Evolutionary conservation across 1,140 invertebrate genomes (phyloP), one percentile per base, ranked within the genome.

Genomic region (Bombyx mandarina): DNA sequence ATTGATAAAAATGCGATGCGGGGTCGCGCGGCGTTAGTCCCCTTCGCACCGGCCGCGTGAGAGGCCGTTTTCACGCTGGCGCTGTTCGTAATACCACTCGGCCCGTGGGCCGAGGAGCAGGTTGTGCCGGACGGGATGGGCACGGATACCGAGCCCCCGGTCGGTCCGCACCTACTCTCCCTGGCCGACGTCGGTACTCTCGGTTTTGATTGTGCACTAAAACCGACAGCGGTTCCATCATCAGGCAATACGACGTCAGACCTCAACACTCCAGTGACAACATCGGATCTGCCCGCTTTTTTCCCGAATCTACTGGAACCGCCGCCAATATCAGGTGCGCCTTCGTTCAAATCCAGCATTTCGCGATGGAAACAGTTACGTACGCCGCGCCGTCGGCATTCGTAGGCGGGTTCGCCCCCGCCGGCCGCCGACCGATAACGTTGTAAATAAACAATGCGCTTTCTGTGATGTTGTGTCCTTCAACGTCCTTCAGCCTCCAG

Each of bases 311-410:
- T 95, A 67, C 92, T 96, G 59, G 94, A 96, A 84, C 94, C 94
- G 65, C 94, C 94, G 62, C 93, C 94, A 62, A 96, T 96, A 76
- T 94, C 94, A 92, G 95, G 94, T 96, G 87, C 89, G 90, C 66
- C 48, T 52, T 58, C 53, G 57, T 47, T 22, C 55, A 48, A 56
- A 52, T 22, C 52, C 51, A 43, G 60, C 52, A 7, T 10, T 26
- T 45, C 26, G 48, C 43, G 48, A n/a, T 26, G 52, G 18, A 50
- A n/a, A 44, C 35, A 44, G 8, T 44, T 22, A 54, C 52, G 43
- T 62, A 61, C 69, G 66, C 60, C 52, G 60, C 63, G 61, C 65
- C 26, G 26, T 35, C 65, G 62, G 66, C 45, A 65, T 46, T 48
- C 65, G 73, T 72, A 74, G 70, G 68, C 71, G 75, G 59, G 58